These are phyloP conservation scores for Lasioglossum calceatum DNA, from an alignment of 2,888 invertebrate species.

Conservation along the genomic window DNA sequence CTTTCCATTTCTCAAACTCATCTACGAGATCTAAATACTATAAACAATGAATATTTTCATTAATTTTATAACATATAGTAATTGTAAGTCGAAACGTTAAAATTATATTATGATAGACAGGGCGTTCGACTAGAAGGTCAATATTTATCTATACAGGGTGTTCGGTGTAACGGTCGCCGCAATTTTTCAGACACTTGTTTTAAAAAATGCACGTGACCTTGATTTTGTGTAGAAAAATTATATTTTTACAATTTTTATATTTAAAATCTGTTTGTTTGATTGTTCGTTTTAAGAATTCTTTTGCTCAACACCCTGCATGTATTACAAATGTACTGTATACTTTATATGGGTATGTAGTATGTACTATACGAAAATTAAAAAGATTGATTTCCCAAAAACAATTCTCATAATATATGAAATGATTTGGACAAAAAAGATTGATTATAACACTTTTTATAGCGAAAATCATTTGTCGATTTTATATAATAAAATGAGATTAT, in stretches of 20 bases:
- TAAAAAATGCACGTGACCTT: too few relatives aligned
- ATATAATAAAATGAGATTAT: constrained; percentile 9
- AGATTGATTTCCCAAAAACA: neutral
- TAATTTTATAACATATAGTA: neutral
- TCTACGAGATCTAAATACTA: constrained; percentile 90
- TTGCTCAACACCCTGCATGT: too few relatives aligned
- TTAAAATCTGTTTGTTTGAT: too few relatives aligned
- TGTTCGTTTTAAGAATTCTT: too few relatives aligned
- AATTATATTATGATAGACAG: neutral
- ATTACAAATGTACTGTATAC: neutral
- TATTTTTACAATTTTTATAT: too few relatives aligned
- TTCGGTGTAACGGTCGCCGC: too few relatives aligned
- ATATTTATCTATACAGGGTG: too few relatives aligned
- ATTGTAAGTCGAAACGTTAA: neutral
- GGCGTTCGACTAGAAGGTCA: neutral
- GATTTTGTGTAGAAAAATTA: too few relatives aligned
- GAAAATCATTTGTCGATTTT: neutral
- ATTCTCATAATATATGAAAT: neutral
- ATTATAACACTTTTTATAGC: neutral
- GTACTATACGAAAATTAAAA: neutral
- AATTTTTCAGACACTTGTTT: too few relatives aligned
- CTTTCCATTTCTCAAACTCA: constrained; percentile 88
- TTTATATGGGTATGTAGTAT: too few relatives aligned
- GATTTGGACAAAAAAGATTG: neutral
- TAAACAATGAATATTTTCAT: neutral